Percentiles rank a stretch among this genome's conserved stretches.
These are phyloP conservation scores for Clamator glandarius DNA, from an alignment of 2,797 vertebrate genomes.

Conservation along the genomic window DNA sequence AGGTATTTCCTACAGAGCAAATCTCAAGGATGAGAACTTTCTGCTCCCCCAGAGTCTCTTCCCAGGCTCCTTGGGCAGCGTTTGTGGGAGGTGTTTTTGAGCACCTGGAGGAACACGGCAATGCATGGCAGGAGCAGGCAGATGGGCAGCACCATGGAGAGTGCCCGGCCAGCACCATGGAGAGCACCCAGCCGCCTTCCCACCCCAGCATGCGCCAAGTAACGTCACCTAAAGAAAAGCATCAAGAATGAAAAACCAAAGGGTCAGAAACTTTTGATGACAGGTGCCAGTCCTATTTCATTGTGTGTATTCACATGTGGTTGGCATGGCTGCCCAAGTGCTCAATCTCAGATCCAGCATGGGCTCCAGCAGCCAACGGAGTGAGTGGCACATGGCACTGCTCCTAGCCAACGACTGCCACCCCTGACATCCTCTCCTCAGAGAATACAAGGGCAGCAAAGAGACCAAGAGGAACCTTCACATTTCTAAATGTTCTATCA, in stretches of 20 bases:
- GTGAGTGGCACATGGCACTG: accelerated
- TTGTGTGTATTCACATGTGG: accelerated
- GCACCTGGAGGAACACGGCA: accelerated
- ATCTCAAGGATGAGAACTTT: not conserved
- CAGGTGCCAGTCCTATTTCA: accelerated
- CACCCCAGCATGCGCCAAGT: accelerated
- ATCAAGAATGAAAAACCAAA: not conserved
- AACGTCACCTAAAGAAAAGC: accelerated
- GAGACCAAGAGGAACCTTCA: not conserved
- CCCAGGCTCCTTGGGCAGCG: accelerated
- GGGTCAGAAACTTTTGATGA: accelerated
- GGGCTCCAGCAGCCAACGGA: accelerated
- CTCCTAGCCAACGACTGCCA: not conserved
- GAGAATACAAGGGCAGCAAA: no score
- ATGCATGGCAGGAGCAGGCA: not conserved
- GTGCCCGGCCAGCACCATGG: not conserved
- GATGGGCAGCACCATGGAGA: not conserved
- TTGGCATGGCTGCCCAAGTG: no score
- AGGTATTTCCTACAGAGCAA: not conserved
- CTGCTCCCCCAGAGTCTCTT: no score
- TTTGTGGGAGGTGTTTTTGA: accelerated
- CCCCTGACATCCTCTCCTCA: not conserved
- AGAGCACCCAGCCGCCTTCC: not conserved
- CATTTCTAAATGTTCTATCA: not conserved
- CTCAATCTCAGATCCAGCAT: accelerated